Evolutionary conservation across 2,797 vertebrate species (phyloP).

Genomic region (Tadarida brasiliensis): DNA sequence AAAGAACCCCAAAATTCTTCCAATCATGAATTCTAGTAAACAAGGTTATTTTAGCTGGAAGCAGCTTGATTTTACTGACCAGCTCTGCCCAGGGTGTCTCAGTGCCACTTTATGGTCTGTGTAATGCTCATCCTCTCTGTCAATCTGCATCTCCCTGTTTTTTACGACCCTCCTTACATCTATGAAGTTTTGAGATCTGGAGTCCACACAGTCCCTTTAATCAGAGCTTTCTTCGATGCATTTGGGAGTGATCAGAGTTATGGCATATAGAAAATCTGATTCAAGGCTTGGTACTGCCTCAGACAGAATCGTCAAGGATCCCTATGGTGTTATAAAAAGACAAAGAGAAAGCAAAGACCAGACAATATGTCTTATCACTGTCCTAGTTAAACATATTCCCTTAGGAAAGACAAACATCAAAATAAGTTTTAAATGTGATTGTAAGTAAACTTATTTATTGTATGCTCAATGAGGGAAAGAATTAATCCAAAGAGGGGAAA

Average conservation of each 20-base stretch:
- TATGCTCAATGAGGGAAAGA: background rate
- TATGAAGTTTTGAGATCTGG: background rate
- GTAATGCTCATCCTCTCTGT: background rate
- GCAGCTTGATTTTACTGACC: background rate
- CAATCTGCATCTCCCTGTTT: background rate
- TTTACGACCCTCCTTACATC: background rate
- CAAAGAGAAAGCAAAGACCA: conserved; percentile 2
- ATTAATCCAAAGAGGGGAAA: conserved; percentile 26
- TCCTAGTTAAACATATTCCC: background rate
- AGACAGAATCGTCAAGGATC: background rate
- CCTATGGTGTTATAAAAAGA: background rate
- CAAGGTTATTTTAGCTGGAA: background rate
- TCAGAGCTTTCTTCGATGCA: background rate
- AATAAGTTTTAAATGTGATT: conserved; percentile 16
- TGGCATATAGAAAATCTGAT: background rate
- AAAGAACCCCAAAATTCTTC: background rate
- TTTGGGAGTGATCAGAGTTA: background rate
- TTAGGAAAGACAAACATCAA: conserved; percentile 19
- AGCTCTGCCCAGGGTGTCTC: background rate
- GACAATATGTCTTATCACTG: background rate
- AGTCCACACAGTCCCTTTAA: background rate
- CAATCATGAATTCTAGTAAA: conserved; percentile 8
- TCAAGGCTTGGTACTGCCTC: background rate
- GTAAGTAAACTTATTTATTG: background rate
- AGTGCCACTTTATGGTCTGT: background rate